Evolutionary conservation across 92 coral and sea anemone species (phyloP).

Genomic region (Meandrina meandrites): DNA sequence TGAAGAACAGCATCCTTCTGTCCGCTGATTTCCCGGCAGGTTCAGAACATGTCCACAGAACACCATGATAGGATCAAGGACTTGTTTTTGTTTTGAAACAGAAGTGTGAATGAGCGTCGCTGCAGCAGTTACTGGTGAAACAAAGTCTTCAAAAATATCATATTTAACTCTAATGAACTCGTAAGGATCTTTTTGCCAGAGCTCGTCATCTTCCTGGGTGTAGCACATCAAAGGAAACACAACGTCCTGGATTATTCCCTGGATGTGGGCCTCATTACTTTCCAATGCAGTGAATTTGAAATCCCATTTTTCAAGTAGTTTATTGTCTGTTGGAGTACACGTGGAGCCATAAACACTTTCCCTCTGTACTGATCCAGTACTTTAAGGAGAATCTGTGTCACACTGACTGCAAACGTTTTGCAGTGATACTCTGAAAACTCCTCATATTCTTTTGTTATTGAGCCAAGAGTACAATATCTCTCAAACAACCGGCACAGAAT

Average conservation of each 20-base stretch:
- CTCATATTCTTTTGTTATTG: constrained; percentile 83
- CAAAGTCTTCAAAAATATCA: constrained; percentile 97
- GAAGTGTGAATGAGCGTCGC: constrained; percentile 89
- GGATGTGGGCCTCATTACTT: constrained; percentile 95
- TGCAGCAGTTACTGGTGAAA: constrained; percentile 97
- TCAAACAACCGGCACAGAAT: constrained; percentile 91
- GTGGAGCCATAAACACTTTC: constrained; percentile 85
- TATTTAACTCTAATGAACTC: constrained; percentile 97
- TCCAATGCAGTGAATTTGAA: constrained; percentile 99
- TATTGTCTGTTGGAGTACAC: constrained; percentile 87
- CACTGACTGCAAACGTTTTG: constrained; percentile 88
- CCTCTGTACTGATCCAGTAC: constrained; percentile 89
- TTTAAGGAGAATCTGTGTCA: constrained; percentile 89
- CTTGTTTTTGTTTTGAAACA: constrained; percentile 89
- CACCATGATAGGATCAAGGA: constrained; percentile 93
- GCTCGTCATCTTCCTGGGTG: constrained; percentile 96
- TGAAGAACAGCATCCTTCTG: constrained; percentile 95
- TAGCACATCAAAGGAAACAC: constrained; percentile 98
- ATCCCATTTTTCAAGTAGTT: constrained; percentile 96
- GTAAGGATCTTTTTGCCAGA: constrained; percentile 97
- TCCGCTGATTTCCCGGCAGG: constrained; percentile 70
- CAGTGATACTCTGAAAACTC: constrained; percentile 90
- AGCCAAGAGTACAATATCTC: constrained; percentile 97
- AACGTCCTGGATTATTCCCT: constrained; percentile 92
- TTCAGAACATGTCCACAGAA: constrained; percentile 88